Base-by-base conservation (phyloP, 2,797 vertebrate genomes). In the Oreonectes daqikongensis region DNA sequence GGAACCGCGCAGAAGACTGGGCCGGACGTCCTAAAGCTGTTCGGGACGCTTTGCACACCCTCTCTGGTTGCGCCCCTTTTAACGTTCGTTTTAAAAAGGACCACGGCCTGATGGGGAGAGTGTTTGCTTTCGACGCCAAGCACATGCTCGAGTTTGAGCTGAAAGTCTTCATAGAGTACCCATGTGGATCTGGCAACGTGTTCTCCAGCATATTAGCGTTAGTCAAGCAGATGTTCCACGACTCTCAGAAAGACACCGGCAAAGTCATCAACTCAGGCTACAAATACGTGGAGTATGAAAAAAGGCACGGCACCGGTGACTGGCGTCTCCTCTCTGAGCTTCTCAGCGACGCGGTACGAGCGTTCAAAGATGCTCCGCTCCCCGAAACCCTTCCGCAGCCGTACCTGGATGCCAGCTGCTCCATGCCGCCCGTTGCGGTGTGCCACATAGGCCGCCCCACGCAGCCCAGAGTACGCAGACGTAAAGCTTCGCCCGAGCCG, bases 41-140 rank as follows among this genome's bases (percentile, higher is more conserved):
- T 12, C 89, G 95, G 0, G 95, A 96, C 8, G 92, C 94, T 5
- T 91, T 96, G 0, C 73, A 93, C 4, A 86, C 92, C 0, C 91
- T 97, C 10, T 93, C 93, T 4, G 89, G 87, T 84, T 95, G 94
- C 0, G 89, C 93, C 5, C 95, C 96, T 1, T 97, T 96, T 68
- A 94, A 94, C 0, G 94, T 97, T 15, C 95, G 95, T 76, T 96
- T 96, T 88, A 95, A 95, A 84, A 96, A 95, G 87, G 96, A 97
- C 85, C 96, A 95, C 10, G 87, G 90, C 2, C 84, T 96, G 74
- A 84, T 94, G 71, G 96, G 94, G 0, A 90, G 95, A 0, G 90
- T 95, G n/a, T 91, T 94, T 1, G 95, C 95, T 6, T 96, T 96
- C 0, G 95, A 97, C 1, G 92, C 92, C 35, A 90, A 89, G 80